phyloP scores from a whole-genome alignment of 1,140 invertebrate genomes.

The Lordiphosa clarofinis region DNA sequence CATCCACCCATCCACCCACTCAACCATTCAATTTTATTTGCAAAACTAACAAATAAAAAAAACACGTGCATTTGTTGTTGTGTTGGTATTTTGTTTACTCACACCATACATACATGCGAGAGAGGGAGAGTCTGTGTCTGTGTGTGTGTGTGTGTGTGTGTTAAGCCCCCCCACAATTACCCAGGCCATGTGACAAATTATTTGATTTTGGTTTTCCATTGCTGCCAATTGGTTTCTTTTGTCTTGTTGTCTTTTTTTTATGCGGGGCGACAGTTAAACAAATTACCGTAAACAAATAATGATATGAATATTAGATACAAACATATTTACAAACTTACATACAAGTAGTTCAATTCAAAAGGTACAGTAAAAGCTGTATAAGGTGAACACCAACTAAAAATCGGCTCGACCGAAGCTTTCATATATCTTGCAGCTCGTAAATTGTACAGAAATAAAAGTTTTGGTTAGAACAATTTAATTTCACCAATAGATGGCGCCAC shows the following conservation, averaged over 20 bases:
- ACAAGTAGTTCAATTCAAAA: conserved; percentile 14
- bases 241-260: conserved; percentile 12
- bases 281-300: conserved; percentile 33
- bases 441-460: too few species aligned
- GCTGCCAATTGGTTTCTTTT: conserved; percentile 36
- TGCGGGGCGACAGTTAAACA: conserved; percentile 35
- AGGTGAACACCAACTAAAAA: too few species aligned
- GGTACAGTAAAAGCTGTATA: conserved; percentile 19
- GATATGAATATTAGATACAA: too few species aligned
- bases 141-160: conserved; percentile 17
- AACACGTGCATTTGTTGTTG: conserved; percentile 58
- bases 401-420: too few species aligned
- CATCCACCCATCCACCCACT: neutral
- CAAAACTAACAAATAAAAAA: conserved; percentile 16
- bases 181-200: conserved; percentile 65
- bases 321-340: too few species aligned
- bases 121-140: conserved; percentile 2
- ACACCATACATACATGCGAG: conserved; percentile 22
- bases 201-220: conserved; percentile 55
- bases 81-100: conserved; percentile 58
- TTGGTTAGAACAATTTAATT: too few species aligned
- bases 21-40: conserved; percentile 26
- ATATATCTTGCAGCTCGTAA: too few species aligned
- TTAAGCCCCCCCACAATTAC: conserved; percentile 39
- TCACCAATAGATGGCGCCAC: too few species aligned